A percentile compares a stretch with the other conserved stretches of the same genome.
Conservation (phyloP, 2,888 invertebrate genomes). For the Lepidocyrtoides sp. region DNA sequence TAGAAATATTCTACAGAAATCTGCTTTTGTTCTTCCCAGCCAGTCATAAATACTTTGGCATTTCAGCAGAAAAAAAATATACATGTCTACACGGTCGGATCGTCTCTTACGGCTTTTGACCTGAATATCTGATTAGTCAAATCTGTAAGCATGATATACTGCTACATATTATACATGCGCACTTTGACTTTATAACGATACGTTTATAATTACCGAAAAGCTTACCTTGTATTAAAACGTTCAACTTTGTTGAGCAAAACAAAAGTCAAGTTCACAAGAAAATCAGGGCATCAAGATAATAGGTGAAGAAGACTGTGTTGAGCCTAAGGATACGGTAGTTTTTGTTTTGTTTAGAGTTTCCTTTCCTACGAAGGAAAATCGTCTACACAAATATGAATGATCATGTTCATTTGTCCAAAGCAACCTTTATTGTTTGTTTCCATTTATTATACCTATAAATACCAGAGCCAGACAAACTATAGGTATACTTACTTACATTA, state of each 20-base stretch:
- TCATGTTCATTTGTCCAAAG: constrained; percentile 30
- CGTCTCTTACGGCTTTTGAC: not conserved
- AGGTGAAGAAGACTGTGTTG: not conserved
- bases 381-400: constrained; percentile 14
- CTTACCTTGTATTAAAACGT: constrained; percentile 11
- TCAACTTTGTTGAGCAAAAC: not conserved
- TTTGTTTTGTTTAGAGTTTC: constrained; percentile 6
- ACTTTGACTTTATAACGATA: not conserved
- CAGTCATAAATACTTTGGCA: constrained; percentile 56
- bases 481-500: too few relatives aligned
- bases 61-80: constrained; percentile 10
- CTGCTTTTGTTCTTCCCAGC: not conserved
- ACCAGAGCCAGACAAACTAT: not conserved
- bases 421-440: constrained; percentile 35
- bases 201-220: constrained; percentile 28
- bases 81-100: constrained; percentile 17
- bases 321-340: not conserved
- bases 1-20: constrained; percentile 16
- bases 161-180: not conserved
- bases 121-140: constrained; percentile 22
- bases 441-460: not conserved
- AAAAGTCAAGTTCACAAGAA: not conserved
- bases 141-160: not conserved
- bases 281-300: not conserved
- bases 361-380: not conserved